Evolutionary conservation across 2,888 invertebrate species (phyloP), one percentile per base, ranked within the genome.

Genomic region (Drosophila greeni): DNA sequence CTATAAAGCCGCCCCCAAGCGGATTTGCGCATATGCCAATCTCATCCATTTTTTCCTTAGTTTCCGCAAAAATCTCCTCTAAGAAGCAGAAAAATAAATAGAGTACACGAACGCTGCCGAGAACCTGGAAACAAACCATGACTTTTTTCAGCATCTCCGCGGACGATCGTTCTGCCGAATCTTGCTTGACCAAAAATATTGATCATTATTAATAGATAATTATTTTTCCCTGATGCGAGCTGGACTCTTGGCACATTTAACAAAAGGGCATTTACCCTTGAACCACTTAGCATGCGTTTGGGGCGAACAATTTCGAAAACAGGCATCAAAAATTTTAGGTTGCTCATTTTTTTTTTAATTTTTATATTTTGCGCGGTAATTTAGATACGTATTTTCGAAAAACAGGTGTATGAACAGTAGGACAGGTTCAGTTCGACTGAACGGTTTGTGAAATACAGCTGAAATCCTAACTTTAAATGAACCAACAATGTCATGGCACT

Each of bases 1-100:
- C 18, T 7, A 66, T 52, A 18, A 36, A 57, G 14, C 66, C 66
- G 7, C 66, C 66, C 9, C 66, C 66, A 20, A 52, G 24, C 12
- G 31, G 4, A 9, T 52, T 47, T 3, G 55, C 36, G 18, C 66
- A 66, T 7, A 66, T 45, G n/a, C 66, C 66, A 36, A 66, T 26
- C 8, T 47, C 11, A n/a, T 66, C 42, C 66, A 66, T 66, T 26
- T 66, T 29, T 3, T 39, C 18, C 5, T 16, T 5, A 0, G 51
- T 45, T 33, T 56, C 39, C 1, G 47, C 12, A 3, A 20, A 66
- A n/a, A 66, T 66, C 0, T 40, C 23, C 39, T 40, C 66, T 66
- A 14, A 7, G 18, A 34, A 12, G 23, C 34, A n/a, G 3, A 18
- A 2, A 12, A 14, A n/a, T 23, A 8, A 9, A 5, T 23, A 24